phyloP scores from a whole-genome alignment of 1,140 invertebrate species.

The Drosophila ogumai region DNA sequence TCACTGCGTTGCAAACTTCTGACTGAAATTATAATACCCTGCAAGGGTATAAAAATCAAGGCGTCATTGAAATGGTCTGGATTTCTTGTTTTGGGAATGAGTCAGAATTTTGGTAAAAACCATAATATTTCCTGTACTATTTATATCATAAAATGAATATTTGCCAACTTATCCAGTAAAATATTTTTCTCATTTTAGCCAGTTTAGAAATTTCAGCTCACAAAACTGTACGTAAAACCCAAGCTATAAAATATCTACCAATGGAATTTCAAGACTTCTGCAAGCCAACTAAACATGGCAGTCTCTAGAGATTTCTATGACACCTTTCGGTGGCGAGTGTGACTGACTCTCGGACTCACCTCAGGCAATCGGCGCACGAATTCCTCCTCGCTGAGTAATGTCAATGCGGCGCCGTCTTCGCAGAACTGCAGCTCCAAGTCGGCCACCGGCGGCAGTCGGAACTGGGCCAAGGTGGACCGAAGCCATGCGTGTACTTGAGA shows the following conservation, averaged over 20 bases:
- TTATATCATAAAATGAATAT: background rate
- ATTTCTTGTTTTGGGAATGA: constrained; percentile 5
- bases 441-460: constrained; percentile 89
- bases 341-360: constrained; percentile 86
- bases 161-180: background rate
- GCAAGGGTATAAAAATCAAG: background rate
- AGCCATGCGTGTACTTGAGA: constrained; percentile 94
- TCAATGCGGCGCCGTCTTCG: constrained; percentile 90
- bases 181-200: background rate
- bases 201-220: too few species aligned
- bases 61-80: background rate
- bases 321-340: constrained; percentile 1
- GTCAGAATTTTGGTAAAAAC: constrained; percentile 2
- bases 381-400: constrained; percentile 92
- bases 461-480: constrained; percentile 92
- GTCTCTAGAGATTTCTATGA: constrained; percentile 25
- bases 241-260: background rate
- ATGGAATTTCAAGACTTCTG: constrained; percentile 22
- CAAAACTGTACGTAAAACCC: background rate
- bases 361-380: constrained; percentile 92
- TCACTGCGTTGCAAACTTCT: too few species aligned
- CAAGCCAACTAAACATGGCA: constrained; percentile 7
- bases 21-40: too few species aligned
- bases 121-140: background rate
- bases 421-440: constrained; percentile 89